Conservation (phyloP, 2,888 invertebrate species). For the Drosophila sordidapex region DNA sequence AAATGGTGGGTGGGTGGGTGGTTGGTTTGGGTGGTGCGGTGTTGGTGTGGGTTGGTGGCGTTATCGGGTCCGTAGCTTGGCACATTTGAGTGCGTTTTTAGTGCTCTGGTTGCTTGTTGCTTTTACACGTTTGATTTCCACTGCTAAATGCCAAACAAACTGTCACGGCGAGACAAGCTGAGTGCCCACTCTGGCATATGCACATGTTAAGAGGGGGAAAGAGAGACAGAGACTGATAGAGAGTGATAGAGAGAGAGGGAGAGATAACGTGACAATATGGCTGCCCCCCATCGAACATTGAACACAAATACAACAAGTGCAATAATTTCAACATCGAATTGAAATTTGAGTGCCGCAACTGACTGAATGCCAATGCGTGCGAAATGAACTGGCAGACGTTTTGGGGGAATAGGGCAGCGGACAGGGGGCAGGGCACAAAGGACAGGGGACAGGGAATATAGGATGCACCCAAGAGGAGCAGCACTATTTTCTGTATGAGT, state of each 20-base stretch:
- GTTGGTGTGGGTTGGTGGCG: neutral
- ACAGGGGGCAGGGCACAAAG: neutral
- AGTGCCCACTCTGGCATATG: constrained; percentile 52
- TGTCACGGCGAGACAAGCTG: constrained; percentile 65
- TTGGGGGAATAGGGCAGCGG: constrained; percentile 3
- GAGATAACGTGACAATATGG: constrained; percentile 48
- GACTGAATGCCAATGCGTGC: constrained; percentile 68
- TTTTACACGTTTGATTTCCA: constrained; percentile 74
- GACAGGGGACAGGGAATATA: neutral
- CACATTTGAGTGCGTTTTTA: constrained; percentile 29
- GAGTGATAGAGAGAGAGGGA: neutral
- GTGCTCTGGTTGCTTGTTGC: constrained; percentile 70
- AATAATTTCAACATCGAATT: constrained; percentile 76
- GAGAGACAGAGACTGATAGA: neutral
- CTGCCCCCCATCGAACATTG: constrained; percentile 22
- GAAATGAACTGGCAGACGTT: constrained; percentile 45
- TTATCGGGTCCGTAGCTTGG: neutral
- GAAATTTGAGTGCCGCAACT: constrained; percentile 65
- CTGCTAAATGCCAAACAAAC: constrained; percentile 73
- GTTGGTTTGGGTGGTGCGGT: too few species aligned
- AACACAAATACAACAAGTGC: constrained; percentile 65
- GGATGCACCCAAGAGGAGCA: constrained; percentile 6
- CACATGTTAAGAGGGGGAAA: neutral
- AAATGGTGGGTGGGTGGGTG: neutral
- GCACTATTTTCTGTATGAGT: constrained; percentile 15